Base-by-base conservation (phyloP, 2,888 invertebrate genomes). In the Cryptophagus acutangulus region DNA sequence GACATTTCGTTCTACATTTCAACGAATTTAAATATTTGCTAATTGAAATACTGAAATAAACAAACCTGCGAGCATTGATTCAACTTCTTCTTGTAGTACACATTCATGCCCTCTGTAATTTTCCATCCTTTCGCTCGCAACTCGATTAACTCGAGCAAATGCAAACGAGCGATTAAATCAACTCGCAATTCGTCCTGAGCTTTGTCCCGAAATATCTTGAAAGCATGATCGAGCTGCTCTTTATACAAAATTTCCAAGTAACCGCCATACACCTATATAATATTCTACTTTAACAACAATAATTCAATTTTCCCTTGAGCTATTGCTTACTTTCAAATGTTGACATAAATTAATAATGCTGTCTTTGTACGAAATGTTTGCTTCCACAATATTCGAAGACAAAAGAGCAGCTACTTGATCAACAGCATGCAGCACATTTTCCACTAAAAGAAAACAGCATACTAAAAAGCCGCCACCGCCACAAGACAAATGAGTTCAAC, bases 51-150 rank as follows among this genome's bases (percentile, higher is more conserved):
- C 12, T 26, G 12, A 30, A 13, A 15, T 38, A 39, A 20, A 17
- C 12, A 47, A 55, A 66, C 65, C 55, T 65, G 66, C 38, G 59
- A 57, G 37, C 58, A 65, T 33, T 66, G 63, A 43, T 63, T 66
- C 35, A 64, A 55, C 49, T 69, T 70, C 48, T 80, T 82, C 66
- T 79, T 79, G 66, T 91, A 92, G 71, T 91, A 92, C 61, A 83
- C 81, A 70, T 82, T 84, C 76, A 88, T 83, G 58, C 86, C 83
- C 68, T 88, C 87, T 53, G 81, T 83, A 47, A 84, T 82, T 65
- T 86, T 83, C 94, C 94, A 94, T 63, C 86, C 82, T 71, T 87
- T 87, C 48, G 93, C 93, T 66, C 94, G 78, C 64, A 94, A 74
- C 74, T 95, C 94, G 59, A 95, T 90, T 49, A 94, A 75, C 74